Evolutionary conservation across 2,113 vertebrate species (phyloP).

Genomic region (Colius striatus): DNA sequence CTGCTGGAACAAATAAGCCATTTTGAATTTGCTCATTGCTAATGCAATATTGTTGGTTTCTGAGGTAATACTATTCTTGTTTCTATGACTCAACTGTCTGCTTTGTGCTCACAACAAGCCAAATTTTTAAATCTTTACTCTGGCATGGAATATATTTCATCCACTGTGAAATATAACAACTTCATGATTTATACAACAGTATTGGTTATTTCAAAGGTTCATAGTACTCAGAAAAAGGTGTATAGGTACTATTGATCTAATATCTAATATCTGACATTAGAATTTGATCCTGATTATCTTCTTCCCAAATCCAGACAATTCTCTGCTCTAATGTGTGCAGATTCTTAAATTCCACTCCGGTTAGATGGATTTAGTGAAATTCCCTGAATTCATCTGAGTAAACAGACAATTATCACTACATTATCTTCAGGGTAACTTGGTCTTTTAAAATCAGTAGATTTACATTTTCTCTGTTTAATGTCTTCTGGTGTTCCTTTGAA

Average conservation of each 20-base stretch:
- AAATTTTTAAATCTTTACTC: constrained; percentile 6
- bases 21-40: constrained; percentile 42
- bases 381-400: background rate
- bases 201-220: background rate
- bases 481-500: background rate
- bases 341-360: background rate
- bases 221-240: background rate
- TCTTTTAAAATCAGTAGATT: background rate
- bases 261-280: background rate
- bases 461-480: background rate
- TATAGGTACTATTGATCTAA: background rate
- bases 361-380: background rate
- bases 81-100: background rate
- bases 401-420: background rate
- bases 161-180: background rate
- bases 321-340: background rate
- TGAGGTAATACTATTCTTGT: background rate
- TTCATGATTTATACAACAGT: background rate
- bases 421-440: background rate
- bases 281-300: background rate
- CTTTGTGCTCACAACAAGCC: background rate
- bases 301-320: background rate
- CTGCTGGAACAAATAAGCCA: constrained; percentile 28
- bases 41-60: constrained; percentile 33
- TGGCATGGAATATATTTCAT: background rate